Conservation (phyloP, 2,888 invertebrate species). For the Lepidocyrtoides sp. region DNA sequence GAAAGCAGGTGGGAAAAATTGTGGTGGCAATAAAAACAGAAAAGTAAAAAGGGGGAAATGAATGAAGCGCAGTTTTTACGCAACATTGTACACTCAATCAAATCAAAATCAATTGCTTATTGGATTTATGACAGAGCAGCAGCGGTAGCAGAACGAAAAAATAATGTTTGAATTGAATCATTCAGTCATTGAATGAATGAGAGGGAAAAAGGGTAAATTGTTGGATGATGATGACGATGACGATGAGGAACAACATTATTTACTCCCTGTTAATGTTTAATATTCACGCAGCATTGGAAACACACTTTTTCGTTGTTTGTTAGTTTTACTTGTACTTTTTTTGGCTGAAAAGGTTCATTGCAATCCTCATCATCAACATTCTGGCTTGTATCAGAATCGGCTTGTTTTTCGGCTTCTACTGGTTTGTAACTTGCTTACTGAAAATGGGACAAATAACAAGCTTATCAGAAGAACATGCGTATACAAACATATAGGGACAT, state of each 20-base stretch:
- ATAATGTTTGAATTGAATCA: too few species aligned
- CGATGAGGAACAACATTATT: not conserved
- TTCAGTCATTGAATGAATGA: not conserved
- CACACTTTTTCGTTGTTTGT: not conserved
- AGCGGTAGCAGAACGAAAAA: not conserved
- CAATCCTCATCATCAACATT: not conserved
- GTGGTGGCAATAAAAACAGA: too few species aligned
- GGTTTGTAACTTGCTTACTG: not conserved
- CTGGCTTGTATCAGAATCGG: not conserved
- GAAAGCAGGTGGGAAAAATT: conserved; percentile 5
- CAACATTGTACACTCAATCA: too few species aligned
- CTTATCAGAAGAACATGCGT: not conserved
- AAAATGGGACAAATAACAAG: not conserved
- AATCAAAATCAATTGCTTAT: conserved; percentile 26
- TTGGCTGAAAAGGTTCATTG: not conserved
- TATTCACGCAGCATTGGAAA: not conserved
- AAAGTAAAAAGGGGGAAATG: not conserved
- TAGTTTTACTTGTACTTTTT: not conserved
- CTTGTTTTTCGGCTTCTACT: not conserved
- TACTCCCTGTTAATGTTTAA: too few species aligned
- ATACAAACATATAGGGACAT: not conserved
- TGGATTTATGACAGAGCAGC: not conserved
- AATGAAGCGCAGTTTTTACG: not conserved
- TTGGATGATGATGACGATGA: too few species aligned
- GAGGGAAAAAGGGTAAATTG: not conserved